A percentile compares a stretch with the other conserved stretches of the same genome.
These are phyloP conservation scores for Bimastos eiseni DNA, from an alignment of 2,888 invertebrate species.

Conservation along the genomic window DNA sequence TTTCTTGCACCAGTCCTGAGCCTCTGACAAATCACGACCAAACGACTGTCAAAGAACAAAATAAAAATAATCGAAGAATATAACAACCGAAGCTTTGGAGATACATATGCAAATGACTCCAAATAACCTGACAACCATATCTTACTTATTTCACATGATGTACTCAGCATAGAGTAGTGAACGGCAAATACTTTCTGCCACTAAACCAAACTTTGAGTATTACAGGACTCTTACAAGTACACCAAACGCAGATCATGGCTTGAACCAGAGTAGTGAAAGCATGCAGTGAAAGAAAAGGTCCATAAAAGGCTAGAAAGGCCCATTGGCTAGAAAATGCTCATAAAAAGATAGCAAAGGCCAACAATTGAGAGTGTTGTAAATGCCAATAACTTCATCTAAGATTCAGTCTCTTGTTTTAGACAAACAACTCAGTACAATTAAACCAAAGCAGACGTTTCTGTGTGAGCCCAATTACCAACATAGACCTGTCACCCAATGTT, in stretches of 20 bases:
- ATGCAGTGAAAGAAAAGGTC: too few relatives aligned
- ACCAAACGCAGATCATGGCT: too few relatives aligned
- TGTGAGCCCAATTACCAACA: too few relatives aligned
- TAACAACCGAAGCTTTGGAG: neutral
- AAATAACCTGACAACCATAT: neutral
- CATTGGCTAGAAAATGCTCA: too few relatives aligned
- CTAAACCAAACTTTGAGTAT: too few relatives aligned
- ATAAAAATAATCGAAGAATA: neutral
- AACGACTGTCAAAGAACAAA: slow-evolving; percentile 71
- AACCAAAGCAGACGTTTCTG: too few relatives aligned
- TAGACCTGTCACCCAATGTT: neutral
- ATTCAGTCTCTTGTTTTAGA: too few relatives aligned
- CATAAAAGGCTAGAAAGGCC: too few relatives aligned
- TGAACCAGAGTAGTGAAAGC: too few relatives aligned
- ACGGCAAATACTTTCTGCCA: neutral
- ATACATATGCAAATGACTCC: too few relatives aligned
- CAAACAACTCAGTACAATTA: too few relatives aligned
- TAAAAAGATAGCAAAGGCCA: neutral
- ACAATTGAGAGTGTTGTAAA: neutral
- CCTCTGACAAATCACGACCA: slow-evolving; percentile 88
- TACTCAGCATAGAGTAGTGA: neutral
- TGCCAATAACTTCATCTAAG: neutral
- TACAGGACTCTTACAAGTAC: too few relatives aligned
- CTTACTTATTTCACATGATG: neutral
- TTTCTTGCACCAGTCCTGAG: slow-evolving; percentile 91